Percentiles rank a stretch among this genome's conserved stretches.
phyloP scores from a whole-genome alignment of 2,888 invertebrate species.

The Chirona hameri region DNA sequence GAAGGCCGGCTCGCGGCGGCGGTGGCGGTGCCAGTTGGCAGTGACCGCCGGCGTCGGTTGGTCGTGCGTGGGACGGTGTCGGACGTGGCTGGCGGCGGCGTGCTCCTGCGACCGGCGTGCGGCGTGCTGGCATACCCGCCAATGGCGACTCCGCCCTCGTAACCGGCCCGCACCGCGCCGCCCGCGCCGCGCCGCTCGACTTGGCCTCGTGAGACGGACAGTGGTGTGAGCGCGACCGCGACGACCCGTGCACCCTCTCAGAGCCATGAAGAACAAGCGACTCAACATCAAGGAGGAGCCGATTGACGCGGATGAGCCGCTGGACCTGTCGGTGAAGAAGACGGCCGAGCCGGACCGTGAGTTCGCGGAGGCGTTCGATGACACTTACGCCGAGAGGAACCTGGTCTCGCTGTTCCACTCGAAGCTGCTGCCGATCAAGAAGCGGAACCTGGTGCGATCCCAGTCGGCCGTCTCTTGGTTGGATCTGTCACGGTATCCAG shows the following conservation, averaged over 20 bases:
- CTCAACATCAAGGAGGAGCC: slow-evolving; percentile 28
- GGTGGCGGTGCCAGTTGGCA: not conserved
- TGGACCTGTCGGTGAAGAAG: slow-evolving; percentile 13
- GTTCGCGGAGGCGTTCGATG: not conserved
- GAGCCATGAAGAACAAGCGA: slow-evolving; percentile 22
- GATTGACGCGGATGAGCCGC: slow-evolving; percentile 2
- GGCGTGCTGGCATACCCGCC: not conserved
- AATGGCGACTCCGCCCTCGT: no score
- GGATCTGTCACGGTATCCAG: not conserved
- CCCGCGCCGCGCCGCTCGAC: no score
- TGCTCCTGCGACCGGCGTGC: not conserved
- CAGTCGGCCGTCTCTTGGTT: not conserved
- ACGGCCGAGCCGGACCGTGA: not conserved
- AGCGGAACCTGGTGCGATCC: not conserved
- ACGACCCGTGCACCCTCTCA: not conserved
- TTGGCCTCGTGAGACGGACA: not conserved
- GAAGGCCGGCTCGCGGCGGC: not conserved
- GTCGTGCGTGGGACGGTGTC: not conserved
- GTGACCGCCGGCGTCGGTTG: not conserved
- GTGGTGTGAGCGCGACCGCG: not conserved
- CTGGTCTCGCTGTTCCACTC: not conserved
- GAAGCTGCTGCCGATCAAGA: slow-evolving; percentile 29
- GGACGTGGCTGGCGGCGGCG: not conserved
- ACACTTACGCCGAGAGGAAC: not conserved
- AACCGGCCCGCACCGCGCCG: no score